Evolutionary conservation across 1,140 invertebrate genomes (phyloP).

Genomic region (Drosophila aff.): DNA sequence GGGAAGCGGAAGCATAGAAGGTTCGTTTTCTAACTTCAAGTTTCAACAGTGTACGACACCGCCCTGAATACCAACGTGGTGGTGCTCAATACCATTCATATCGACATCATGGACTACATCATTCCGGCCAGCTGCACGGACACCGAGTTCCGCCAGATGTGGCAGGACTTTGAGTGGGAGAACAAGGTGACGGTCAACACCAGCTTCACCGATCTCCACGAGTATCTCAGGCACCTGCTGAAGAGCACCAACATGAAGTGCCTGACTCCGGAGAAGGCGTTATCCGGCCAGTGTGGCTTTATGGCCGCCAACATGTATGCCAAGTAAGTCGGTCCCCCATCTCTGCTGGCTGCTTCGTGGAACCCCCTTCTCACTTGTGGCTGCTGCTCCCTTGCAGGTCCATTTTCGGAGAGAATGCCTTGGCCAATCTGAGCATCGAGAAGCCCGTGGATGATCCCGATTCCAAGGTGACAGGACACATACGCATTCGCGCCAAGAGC

Average conservation of each 20-base stretch:
- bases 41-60: conserved; percentile 94
- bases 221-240: conserved; percentile 96
- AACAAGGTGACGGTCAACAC: conserved; percentile 99
- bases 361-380: no score
- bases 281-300: conserved; percentile 98
- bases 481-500: conserved; percentile 98
- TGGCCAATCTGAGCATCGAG: conserved; percentile 99
- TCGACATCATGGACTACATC: conserved; percentile 99
- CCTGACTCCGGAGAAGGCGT: conserved; percentile 97
- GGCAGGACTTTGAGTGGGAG: conserved; percentile 99
- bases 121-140: conserved; percentile 98
- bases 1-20: not conserved
- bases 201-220: conserved; percentile 95
- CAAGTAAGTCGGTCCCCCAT: conserved; percentile 74
- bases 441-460: conserved; percentile 95
- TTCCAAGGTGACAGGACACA: conserved; percentile 97
- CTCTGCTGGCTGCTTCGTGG: no score
- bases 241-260: conserved; percentile 99
- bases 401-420: conserved; percentile 99
- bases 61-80: conserved; percentile 98
- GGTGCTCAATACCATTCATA: conserved; percentile 99
- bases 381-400: conserved; percentile 87
- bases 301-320: conserved; percentile 99
- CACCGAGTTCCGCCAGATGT: conserved; percentile 98
- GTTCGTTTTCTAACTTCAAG: not conserved